Percentiles rank a stretch among this genome's conserved stretches.
Conservation (phyloP, 2,888 invertebrate genomes). For the Prenolepis imparis region DNA sequence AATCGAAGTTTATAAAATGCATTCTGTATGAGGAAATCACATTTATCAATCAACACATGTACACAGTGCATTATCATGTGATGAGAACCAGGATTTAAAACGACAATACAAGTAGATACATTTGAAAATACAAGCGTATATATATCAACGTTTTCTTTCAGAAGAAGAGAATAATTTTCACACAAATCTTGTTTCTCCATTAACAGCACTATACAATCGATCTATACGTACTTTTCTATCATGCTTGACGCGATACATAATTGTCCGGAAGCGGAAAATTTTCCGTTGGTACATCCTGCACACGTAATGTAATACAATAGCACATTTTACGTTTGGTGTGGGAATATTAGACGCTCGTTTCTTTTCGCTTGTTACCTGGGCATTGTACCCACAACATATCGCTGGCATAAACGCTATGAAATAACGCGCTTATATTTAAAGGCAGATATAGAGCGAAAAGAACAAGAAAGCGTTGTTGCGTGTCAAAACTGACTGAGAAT, state of each 20-base stretch:
- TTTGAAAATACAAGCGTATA: neutral
- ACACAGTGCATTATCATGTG: neutral
- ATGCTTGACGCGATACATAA: constrained; percentile 5
- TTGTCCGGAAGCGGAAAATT: constrained; percentile 39
- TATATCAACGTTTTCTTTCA: neutral
- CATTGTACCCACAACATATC: constrained; percentile 39
- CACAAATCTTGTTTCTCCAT: constrained; percentile 7
- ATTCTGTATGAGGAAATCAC: neutral
- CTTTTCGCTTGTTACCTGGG: constrained; percentile 43
- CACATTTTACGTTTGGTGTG: constrained; percentile 28
- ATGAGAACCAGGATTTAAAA: constrained; percentile 30
- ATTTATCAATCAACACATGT: constrained; percentile 9
- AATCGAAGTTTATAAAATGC: neutral
- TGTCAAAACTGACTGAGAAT: constrained; percentile 9
- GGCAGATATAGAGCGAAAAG: constrained; percentile 47
- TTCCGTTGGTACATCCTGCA: constrained; percentile 41
- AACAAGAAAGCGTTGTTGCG: constrained; percentile 39
- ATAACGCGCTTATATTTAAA: constrained; percentile 40
- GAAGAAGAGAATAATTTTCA: constrained; percentile 3
- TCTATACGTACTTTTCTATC: constrained; percentile 9
- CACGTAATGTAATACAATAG: constrained; percentile 41
- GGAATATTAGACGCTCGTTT: constrained; percentile 35
- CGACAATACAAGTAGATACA: neutral
- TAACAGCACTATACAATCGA: neutral
- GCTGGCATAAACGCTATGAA: neutral